Evolutionary conservation across 2,888 invertebrate species (phyloP).

Genomic region (Oxytorus armatus): DNA sequence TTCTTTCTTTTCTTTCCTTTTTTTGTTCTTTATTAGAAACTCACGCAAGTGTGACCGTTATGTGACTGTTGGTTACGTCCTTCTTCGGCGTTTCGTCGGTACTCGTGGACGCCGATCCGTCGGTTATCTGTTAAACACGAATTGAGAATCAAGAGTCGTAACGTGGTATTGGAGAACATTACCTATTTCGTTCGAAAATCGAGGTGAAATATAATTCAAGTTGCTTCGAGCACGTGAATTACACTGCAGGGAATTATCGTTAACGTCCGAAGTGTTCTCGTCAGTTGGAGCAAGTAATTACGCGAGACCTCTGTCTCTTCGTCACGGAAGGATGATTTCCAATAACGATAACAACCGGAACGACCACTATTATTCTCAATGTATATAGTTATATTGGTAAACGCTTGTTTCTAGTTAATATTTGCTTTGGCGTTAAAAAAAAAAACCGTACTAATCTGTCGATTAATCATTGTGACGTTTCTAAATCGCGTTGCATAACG

Average conservation of each 20-base stretch:
- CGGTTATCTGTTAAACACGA: constrained; percentile 77
- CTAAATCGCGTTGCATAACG: too few relatives aligned
- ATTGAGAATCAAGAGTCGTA: constrained; percentile 1
- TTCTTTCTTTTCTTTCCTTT: not conserved
- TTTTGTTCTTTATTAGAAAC: too few relatives aligned
- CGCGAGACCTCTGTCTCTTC: constrained; percentile 16
- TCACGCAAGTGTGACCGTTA: constrained; percentile 80
- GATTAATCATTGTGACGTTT: too few relatives aligned
- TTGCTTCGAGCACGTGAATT: not conserved
- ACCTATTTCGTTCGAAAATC: constrained; percentile 7
- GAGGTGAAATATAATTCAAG: constrained; percentile 8
- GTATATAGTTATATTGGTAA: too few relatives aligned
- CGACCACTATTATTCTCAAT: constrained; percentile 35
- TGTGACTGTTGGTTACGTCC: constrained; percentile 81
- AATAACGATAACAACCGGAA: constrained; percentile 51
- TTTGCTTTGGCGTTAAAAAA: too few relatives aligned
- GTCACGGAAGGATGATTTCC: constrained; percentile 51
- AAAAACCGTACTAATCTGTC: too few relatives aligned
- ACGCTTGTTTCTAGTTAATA: too few relatives aligned
- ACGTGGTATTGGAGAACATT: too few relatives aligned
- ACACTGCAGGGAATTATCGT: constrained; percentile 8
- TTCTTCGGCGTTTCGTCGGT: constrained; percentile 83
- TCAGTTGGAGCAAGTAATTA: constrained; percentile 12
- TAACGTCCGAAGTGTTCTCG: constrained; percentile 14
- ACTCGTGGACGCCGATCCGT: constrained; percentile 84